phyloP scores from a whole-genome alignment of 2,888 invertebrate species.

The Ecliptopera silaceata region DNA sequence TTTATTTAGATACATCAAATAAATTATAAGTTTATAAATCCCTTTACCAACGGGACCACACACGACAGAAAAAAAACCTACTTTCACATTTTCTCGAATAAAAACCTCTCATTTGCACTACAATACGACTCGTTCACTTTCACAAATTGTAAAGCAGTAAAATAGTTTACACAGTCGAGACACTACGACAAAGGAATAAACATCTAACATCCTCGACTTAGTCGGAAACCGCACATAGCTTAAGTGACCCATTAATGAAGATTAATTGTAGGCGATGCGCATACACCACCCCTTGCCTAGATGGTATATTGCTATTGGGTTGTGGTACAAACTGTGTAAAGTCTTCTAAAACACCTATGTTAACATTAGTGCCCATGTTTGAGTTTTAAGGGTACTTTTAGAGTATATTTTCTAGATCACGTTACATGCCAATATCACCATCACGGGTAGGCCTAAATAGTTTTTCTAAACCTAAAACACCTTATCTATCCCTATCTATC shows the following conservation, averaged over 20 bases:
- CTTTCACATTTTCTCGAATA: background rate
- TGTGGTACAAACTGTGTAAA: constrained; percentile 14
- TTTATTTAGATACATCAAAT: too few species aligned
- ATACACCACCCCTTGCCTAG: constrained; percentile 43
- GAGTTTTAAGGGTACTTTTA: too few species aligned
- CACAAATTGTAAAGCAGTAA: constrained; percentile 41
- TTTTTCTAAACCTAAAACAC: too few species aligned
- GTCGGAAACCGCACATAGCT: constrained; percentile 66
- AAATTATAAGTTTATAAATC: too few species aligned
- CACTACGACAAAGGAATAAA: constrained; percentile 46
- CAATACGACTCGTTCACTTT: constrained; percentile 1
- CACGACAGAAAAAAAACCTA: too few species aligned
- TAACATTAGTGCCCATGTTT: too few species aligned
- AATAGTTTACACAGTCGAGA: constrained; percentile 54
- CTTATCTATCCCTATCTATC: constrained; percentile 2
- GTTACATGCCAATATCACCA: too few species aligned
- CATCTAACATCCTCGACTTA: constrained; percentile 53
- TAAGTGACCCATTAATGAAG: constrained; percentile 75
- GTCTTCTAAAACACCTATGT: background rate
- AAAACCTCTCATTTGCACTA: constrained; percentile 1
- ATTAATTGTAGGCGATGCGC: constrained; percentile 71
- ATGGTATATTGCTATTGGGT: constrained; percentile 12
- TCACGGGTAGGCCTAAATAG: background rate
- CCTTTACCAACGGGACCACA: too few species aligned
- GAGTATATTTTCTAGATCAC: too few species aligned